These are phyloP conservation scores for Goniozus legneri DNA, from an alignment of 1,140 invertebrate species.

Conservation along the genomic window DNA sequence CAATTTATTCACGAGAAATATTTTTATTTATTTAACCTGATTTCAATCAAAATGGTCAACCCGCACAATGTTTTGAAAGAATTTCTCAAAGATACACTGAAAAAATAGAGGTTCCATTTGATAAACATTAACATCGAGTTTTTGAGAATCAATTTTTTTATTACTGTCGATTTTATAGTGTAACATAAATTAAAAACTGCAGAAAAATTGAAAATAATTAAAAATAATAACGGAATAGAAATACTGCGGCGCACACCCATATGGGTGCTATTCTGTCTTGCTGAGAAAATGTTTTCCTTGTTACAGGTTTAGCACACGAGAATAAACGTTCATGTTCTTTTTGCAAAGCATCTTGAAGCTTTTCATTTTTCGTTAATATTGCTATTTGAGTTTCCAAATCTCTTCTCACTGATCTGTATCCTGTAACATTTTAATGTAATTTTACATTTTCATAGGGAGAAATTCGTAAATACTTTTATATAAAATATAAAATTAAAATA, in stretches of 20 bases:
- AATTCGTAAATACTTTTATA: constrained; percentile 8
- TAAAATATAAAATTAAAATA: constrained; percentile 5
- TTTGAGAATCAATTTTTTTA: too few relatives aligned
- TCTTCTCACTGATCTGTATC: constrained; percentile 75
- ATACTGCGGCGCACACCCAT: constrained; percentile 42
- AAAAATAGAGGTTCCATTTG: too few relatives aligned
- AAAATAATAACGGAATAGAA: constrained; percentile 49
- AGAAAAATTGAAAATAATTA: constrained; percentile 15
- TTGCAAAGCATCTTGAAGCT: constrained; percentile 67
- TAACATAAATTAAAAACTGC: not conserved
- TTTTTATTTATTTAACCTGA: constrained; percentile 16
- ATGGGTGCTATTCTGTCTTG: constrained; percentile 39
- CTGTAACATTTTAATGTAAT: constrained; percentile 31
- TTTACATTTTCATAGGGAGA: constrained; percentile 28
- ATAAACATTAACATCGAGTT: too few relatives aligned
- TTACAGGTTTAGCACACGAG: constrained; percentile 56
- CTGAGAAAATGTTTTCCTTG: constrained; percentile 32
- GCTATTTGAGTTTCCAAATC: constrained; percentile 93
- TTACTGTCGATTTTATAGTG: too few relatives aligned
- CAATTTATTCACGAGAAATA: constrained; percentile 7
- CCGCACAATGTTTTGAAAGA: too few relatives aligned
- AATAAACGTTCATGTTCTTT: constrained; percentile 67
- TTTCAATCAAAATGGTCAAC: not conserved
- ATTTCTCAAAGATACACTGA: too few relatives aligned
- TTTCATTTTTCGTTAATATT: constrained; percentile 76